Evolutionary conservation across 92 coral and sea anemone genomes (phyloP).

Genomic region (Phenganax subtilis): DNA sequence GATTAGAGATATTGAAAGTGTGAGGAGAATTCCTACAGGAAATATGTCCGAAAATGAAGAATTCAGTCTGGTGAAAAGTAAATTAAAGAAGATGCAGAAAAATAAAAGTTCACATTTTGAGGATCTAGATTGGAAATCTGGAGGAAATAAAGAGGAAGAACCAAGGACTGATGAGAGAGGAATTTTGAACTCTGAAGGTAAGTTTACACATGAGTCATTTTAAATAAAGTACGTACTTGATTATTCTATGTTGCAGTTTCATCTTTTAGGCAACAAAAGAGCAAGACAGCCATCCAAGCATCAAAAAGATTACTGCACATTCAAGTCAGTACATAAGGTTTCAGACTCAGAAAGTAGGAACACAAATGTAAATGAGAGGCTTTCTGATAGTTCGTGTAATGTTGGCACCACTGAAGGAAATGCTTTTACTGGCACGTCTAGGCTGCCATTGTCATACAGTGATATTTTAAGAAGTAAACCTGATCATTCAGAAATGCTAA

Average conservation of each 20-base stretch:
- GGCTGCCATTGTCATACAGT: slow-evolving; percentile 10
- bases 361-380: neutral
- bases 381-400: neutral
- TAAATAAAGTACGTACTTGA: neutral
- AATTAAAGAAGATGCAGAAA: neutral
- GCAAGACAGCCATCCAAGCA: neutral
- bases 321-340: neutral
- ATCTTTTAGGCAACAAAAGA: neutral
- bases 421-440: neutral
- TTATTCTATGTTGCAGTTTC: neutral
- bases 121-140: neutral
- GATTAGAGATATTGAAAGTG: neutral
- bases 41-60: neutral
- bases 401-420: neutral
- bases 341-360: neutral
- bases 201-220: neutral
- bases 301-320: neutral
- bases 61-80: neutral
- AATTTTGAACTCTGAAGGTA: neutral
- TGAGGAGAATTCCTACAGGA: too few species aligned
- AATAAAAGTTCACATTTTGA: too few species aligned
- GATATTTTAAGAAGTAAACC: slow-evolving; percentile 23
- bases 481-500: neutral
- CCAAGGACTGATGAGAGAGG: neutral
- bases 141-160: neutral